Evolutionary conservation across 1,140 invertebrate genomes (phyloP), one percentile per base, ranked within the genome.

Genomic region (Solenopsis invicta): DNA sequence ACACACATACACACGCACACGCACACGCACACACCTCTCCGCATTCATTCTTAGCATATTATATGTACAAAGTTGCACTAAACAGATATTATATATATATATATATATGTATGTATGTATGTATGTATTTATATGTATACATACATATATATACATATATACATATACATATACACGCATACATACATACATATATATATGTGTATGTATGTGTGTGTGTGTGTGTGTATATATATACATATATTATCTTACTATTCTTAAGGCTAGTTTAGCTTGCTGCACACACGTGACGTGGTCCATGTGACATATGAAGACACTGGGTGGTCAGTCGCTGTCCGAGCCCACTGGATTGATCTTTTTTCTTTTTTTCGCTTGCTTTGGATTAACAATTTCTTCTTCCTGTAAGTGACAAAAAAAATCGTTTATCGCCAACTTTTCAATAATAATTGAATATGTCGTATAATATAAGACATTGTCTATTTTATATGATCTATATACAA

Each of bases 361-460:
- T 95, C 98, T 96, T 94, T 98, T 98, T 95, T 98, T 98, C 24
- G 97, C 96, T 96, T 97, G 97, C 95, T 97, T 97, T 93, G 97
- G 97, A 96, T 98, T 98, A 4, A 98, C 96, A 89, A 98, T 97
- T 96, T 98, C 97, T 95, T 98, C 98, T 92, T 98, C 97, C 97
- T 98, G 93, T 21, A n/a, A 81, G n/a, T 54, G 56, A 88, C 59
- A 89, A 76, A 78, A 87, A 66, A 41, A 78, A 81, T 74, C 6
- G 50, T 62, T 74, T 18, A 50, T 16, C 13, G 16, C n/a, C 6
- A 24, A 71, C 69, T 45, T 24, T 69, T 66, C 18, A 9, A 24
- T 61, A 45, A 34, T 8, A 13, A 29, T 16, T 9, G 12, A 13
- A 74, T 54, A 34, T 34, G 24, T 37, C 1, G 45, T 45, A 45